Evolutionary conservation across 2,113 vertebrate species (phyloP), one percentile per base, ranked within the genome.

Genomic region (Hemicordylus capensis): DNA sequence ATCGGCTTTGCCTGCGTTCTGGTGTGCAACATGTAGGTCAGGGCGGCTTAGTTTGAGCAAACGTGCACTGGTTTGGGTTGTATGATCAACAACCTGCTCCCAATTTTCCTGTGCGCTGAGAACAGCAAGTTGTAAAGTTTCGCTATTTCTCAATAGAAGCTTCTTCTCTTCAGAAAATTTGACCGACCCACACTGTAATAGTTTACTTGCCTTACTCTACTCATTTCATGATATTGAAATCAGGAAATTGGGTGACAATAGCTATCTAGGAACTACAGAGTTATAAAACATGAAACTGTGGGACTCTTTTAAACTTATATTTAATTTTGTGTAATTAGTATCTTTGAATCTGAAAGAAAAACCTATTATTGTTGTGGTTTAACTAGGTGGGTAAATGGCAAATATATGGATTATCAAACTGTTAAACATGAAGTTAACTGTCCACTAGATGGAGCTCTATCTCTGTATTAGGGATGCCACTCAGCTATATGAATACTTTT

Each of bases 401-500:
- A 44, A 72, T n/a, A 31, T 48, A 67, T 51, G 11, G 10, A 4
- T n/a, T 28, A 11, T 20, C 31, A 61, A 72, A 46, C 61, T 4
- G 28, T 61, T 31, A 48, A 59, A 34, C 2, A n/a, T 34, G 7
- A 4, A 42, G 17, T 22, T 54, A 42, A 76, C 5, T n/a, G n/a
- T 46, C 76, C 84, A 80, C 84, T 72, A 85, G 84, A 69, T 85
- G 84, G 84, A 28, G 76, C 67, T 85, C 42, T 61, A 37, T 44
- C 39, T 73, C 84, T 73, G 44, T 56, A 73, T 39, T 46, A 80
- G 56, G 70, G 10, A 31, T 9, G 1, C 17, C 28, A 20, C 70
- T 19, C 31, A 74, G n/a, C 2, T n/a, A 24, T 42, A 37, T 54
- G 24, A 4, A 12, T 76, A 34, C 24, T 37, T 59, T 77, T 58